Percentiles rank a stretch among this genome's conserved stretches.
Evolutionary conservation across 2,113 vertebrate species (phyloP).

Genomic region (Ia io): DNA sequence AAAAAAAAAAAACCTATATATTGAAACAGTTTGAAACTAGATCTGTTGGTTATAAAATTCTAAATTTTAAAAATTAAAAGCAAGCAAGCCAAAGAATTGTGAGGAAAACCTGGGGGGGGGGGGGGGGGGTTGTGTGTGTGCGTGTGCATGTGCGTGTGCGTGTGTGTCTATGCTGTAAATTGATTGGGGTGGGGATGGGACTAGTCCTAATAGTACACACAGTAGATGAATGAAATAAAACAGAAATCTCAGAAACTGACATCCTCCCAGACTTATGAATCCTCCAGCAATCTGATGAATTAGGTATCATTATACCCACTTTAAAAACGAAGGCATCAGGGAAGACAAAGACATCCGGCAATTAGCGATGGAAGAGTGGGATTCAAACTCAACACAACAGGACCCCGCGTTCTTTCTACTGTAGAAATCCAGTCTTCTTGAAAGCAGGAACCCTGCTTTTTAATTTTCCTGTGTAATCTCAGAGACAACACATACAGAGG

Average conservation of each 20-base stretch:
- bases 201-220: neutral
- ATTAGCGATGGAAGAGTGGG: neutral
- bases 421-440: neutral
- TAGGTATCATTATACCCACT: neutral
- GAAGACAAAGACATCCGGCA: neutral
- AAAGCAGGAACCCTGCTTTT: neutral
- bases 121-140: fast-evolving
- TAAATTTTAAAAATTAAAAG: constrained; percentile 33
- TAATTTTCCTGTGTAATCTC: neutral
- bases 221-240: neutral
- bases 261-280: neutral
- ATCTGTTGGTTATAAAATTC: neutral
- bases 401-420: neutral
- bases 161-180: neutral
- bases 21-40: neutral
- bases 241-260: neutral
- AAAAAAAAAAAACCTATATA: neutral
- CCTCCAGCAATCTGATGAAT: neutral
- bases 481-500: neutral
- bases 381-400: neutral
- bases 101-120: neutral
- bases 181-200: fast-evolving
- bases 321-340: neutral
- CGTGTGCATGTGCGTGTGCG: neutral
- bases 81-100: neutral